Evolutionary conservation across 1,140 invertebrate genomes (phyloP), one percentile per base, ranked within the genome.

Genomic region (Brachionus asplanchnoidis): DNA sequence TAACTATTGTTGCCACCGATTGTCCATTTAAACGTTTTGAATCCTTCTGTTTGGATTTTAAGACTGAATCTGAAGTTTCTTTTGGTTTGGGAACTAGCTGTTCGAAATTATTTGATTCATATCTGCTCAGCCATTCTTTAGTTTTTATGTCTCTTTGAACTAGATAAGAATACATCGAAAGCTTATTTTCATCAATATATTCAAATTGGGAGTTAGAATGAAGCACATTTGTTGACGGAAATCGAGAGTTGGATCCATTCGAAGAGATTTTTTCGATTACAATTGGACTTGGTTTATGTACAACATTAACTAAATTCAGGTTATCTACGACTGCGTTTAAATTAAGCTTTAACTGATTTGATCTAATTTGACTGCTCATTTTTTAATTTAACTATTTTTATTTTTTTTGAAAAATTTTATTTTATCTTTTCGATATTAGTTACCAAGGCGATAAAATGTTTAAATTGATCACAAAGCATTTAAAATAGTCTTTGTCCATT

Each of bases 91-190:
- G 0, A 23, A 50, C 23, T 20, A 26, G 44, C 20, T 40, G 28
- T 73, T 73, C 68, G 44, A 73, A 73, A 73, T 73, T 73, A 73
- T 77, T 50, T 50, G 73, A 46, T 28, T 77, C 73, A 28, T 50
- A 77, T 32, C 50, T 77, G 26, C 73, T 77, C 8, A 77, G 9
- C 73, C 73, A 77, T 77, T 77, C 73, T 77, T 77, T 77, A 26
- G 73, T 53, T 28, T 77, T 77, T 9, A 77, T 14, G 11, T 77
- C 73, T 14, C 73, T 46, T 77, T 77, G 73, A 77, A 77, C 73
- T 5, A 77, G 26, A 77, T 50, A 77, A 9, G 73, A 77, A 36
- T 77, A 77, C 42, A 77, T 77, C 12, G 73, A 77, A 4, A 77
- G 42, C 26, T 77, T 77, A 50, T 44, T 26, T 17, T 77, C 73